These are phyloP conservation scores for Ptychadena robeensis DNA, from an alignment of 2,797 vertebrate genomes.

Conservation along the genomic window DNA sequence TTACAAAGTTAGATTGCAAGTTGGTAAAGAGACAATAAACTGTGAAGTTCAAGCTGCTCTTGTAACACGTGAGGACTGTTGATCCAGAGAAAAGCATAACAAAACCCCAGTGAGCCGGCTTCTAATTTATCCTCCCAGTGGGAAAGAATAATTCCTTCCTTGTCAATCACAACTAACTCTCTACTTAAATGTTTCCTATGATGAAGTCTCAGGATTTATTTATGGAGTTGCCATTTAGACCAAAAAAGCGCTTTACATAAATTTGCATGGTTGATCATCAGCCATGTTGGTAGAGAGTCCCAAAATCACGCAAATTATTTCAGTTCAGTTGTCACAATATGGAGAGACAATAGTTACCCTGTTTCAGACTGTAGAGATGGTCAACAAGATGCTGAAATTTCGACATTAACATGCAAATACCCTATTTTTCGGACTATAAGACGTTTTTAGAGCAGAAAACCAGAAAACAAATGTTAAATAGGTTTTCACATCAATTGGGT, in stretches of 20 bases:
- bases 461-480: too few relatives aligned
- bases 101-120: neutral
- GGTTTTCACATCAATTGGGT: too few relatives aligned
- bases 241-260: neutral
- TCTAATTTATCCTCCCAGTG: neutral
- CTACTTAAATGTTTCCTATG: neutral
- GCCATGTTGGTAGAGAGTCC: neutral
- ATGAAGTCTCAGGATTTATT: neutral
- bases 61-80: neutral
- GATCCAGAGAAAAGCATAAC: neutral
- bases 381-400: too few relatives aligned
- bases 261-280: neutral
- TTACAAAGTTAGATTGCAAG: neutral
- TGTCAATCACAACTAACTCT: neutral
- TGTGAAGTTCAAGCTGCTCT: neutral
- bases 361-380: too few relatives aligned
- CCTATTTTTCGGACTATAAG: too few relatives aligned
- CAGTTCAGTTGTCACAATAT: too few relatives aligned
- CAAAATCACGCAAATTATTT: neutral
- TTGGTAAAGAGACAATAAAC: neutral
- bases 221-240: neutral
- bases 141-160: neutral
- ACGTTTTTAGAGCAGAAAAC: too few relatives aligned
- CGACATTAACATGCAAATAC: too few relatives aligned
- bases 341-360: too few relatives aligned